Evolutionary conservation across 2,888 invertebrate genomes (phyloP).

Genomic region (Athalia cordata): DNA sequence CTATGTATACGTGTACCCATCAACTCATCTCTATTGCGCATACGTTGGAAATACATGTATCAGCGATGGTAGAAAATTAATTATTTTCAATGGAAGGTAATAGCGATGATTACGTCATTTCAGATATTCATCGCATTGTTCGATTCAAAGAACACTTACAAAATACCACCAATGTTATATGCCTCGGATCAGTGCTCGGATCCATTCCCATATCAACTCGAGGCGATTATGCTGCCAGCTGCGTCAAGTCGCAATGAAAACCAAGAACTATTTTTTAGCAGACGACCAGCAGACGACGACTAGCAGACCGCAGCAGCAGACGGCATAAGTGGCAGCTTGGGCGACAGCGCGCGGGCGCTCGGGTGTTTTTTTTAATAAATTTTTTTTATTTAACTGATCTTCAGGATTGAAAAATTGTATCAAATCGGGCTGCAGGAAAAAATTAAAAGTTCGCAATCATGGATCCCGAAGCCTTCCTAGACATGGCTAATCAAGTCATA

Average conservation of each 20-base stretch:
- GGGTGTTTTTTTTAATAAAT: slow-evolving; percentile 52
- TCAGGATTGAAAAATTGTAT: slow-evolving; percentile 15
- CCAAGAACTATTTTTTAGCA: slow-evolving; percentile 53
- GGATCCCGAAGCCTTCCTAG: slow-evolving; percentile 97
- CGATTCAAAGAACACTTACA: neutral
- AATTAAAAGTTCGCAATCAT: slow-evolving; percentile 74
- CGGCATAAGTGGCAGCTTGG: slow-evolving; percentile 54
- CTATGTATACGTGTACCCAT: slow-evolving; percentile 1
- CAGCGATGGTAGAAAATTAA: no score
- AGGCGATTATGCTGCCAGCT: slow-evolving; percentile 20
- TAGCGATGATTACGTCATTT: no score
- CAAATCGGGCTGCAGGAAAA: slow-evolving; percentile 9
- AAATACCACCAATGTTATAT: neutral
- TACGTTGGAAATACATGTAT: no score
- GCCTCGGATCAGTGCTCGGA: neutral
- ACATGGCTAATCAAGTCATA: slow-evolving; percentile 98
- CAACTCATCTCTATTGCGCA: no score
- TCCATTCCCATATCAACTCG: neutral
- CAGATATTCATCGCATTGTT: no score
- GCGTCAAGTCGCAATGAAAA: neutral
- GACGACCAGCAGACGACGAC: slow-evolving; percentile 58
- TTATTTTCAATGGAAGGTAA: no score
- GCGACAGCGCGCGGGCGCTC: slow-evolving; percentile 60
- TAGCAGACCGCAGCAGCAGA: slow-evolving; percentile 42
- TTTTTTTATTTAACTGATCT: slow-evolving; percentile 13